These are phyloP conservation scores for Archilochus colubris DNA, from an alignment of 2,113 vertebrate species.

Conservation along the genomic window DNA sequence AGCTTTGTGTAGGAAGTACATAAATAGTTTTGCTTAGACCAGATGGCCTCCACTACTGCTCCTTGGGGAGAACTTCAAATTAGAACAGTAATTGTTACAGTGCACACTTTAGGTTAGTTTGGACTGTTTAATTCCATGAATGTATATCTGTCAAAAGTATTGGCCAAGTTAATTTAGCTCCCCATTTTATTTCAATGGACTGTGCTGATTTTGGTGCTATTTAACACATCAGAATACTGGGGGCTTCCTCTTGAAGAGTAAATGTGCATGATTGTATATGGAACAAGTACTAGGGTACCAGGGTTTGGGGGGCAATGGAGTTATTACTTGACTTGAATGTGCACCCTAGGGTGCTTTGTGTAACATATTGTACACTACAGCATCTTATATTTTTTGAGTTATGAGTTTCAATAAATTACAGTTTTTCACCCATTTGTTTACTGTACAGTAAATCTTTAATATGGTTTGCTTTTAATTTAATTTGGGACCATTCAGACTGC, in stretches of 20 bases:
- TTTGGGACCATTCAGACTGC: slow-evolving; percentile 33
- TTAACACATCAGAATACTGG: slow-evolving; percentile 79
- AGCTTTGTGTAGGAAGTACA: slow-evolving; percentile 90
- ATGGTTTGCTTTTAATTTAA: slow-evolving; percentile 41
- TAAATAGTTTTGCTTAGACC: slow-evolving; percentile 77
- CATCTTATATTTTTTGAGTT: slow-evolving; percentile 91
- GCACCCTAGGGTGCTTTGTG: slow-evolving; percentile 84
- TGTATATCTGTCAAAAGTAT: slow-evolving; percentile 83
- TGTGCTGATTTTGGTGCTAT: slow-evolving; percentile 85
- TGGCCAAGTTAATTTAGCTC: slow-evolving; percentile 79
- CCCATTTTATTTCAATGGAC: slow-evolving; percentile 71
- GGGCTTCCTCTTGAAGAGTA: slow-evolving; percentile 83
- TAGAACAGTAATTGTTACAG: slow-evolving; percentile 75
- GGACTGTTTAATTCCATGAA: slow-evolving; percentile 84
- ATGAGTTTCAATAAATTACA: slow-evolving; percentile 88
- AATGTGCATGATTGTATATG: slow-evolving; percentile 87
- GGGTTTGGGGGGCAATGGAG: slow-evolving; percentile 78
- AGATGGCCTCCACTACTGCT: slow-evolving; percentile 75
- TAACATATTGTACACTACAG: slow-evolving; percentile 92
- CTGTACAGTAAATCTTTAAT: slow-evolving; percentile 59
- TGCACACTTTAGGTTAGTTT: slow-evolving; percentile 76
- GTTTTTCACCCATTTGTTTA: slow-evolving; percentile 85
- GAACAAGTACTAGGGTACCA: slow-evolving; percentile 81
- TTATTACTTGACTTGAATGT: slow-evolving; percentile 88
- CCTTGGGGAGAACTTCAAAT: slow-evolving; percentile 74